Conservation (phyloP, 2,888 invertebrate species). For the Dromius quadrimaculatus region DNA sequence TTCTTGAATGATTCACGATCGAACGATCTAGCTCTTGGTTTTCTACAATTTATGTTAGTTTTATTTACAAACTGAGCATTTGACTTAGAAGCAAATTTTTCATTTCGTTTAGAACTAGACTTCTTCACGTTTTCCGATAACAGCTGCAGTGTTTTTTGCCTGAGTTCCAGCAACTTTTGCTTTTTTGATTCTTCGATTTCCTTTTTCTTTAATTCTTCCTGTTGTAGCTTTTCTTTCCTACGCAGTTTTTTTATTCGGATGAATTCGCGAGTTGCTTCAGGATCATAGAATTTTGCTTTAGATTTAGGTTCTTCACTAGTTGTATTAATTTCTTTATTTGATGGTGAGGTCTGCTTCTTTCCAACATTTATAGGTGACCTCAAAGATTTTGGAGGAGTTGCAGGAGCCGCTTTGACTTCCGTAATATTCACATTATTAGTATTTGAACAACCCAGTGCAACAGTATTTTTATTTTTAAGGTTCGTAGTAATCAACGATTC, state of each 20-base stretch:
- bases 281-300: constrained; percentile 65
- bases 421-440: constrained; percentile 8
- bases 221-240: constrained; percentile 64
- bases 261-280: constrained; percentile 69
- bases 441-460: not conserved
- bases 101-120: constrained; percentile 51
- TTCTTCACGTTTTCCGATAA: constrained; percentile 63
- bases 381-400: constrained; percentile 14
- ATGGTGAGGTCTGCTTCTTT: constrained; percentile 12
- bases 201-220: constrained; percentile 59
- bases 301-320: constrained; percentile 52
- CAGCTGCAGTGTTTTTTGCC: constrained; percentile 66
- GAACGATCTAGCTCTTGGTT: constrained; percentile 34
- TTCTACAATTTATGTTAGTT: constrained; percentile 7
- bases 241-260: constrained; percentile 71
- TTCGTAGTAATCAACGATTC: constrained; percentile 61
- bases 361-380: not conserved
- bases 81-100: constrained; percentile 29
- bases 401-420: not conserved
- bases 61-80: constrained; percentile 39
- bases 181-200: constrained; percentile 65
- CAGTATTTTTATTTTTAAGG: constrained; percentile 51
- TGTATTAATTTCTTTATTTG: constrained; percentile 17
- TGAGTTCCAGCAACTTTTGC: constrained; percentile 67
- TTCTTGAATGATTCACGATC: constrained; percentile 18